These are phyloP conservation scores for Hippocampus kuda DNA, from an alignment of 2,797 vertebrate genomes.

Conservation along the genomic window DNA sequence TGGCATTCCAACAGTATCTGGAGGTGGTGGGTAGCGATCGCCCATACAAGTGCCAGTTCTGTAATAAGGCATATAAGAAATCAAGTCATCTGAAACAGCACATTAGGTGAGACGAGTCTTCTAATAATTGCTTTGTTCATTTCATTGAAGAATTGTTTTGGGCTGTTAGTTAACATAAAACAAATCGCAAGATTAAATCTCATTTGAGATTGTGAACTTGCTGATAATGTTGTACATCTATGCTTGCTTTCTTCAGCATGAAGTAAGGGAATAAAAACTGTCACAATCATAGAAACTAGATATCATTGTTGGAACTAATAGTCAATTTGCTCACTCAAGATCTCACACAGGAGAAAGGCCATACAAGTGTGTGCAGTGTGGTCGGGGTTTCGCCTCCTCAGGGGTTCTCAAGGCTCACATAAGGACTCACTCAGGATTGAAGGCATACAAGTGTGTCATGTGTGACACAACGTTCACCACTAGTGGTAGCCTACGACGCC, in stretches of 20 bases:
- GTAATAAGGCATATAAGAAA: conserved; percentile 95
- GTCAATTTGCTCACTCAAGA: conserved; percentile 51
- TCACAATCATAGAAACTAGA: neutral
- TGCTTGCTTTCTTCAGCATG: neutral
- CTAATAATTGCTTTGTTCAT: neutral
- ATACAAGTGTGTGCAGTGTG: conserved; percentile 93
- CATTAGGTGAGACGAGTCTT: conserved; percentile 72
- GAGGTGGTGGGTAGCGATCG: conserved; percentile 83
- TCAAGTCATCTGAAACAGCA: conserved; percentile 98
- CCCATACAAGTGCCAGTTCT: conserved; percentile 92
- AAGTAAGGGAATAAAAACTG: neutral
- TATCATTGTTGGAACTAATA: neutral
- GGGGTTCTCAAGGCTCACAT: conserved; percentile 96
- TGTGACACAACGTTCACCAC: conserved; percentile 96
- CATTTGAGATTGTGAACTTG: neutral
- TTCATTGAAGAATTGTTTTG: neutral
- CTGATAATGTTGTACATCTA: neutral
- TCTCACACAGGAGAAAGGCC: conserved; percentile 97
- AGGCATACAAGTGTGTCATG: conserved; percentile 89
- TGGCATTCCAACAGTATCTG: conserved; percentile 87
- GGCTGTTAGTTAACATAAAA: neutral
- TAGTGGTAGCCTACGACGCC: conserved; percentile 88
- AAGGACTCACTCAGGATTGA: conserved; percentile 90
- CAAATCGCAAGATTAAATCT: neutral
- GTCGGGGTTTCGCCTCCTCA: conserved; percentile 94